These are phyloP conservation scores for Drosophila persimilis DNA, from an alignment of 1,140 invertebrate species.

Conservation along the genomic window DNA sequence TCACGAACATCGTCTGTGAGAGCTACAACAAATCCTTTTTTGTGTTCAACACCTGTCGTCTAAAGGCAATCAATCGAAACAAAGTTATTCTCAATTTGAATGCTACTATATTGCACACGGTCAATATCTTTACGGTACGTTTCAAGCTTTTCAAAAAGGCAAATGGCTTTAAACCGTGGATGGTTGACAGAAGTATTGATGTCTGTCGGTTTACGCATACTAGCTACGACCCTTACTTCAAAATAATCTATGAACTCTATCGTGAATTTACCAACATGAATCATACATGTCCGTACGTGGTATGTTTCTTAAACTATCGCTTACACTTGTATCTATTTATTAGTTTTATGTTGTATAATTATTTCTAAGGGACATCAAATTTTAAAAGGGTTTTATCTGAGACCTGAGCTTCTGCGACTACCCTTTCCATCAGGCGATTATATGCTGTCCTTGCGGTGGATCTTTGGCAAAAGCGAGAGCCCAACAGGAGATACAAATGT, in stretches of 20 bases:
- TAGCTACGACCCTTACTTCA: background rate
- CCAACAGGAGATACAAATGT: conserved; percentile 5
- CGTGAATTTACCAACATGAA: conserved; percentile 25
- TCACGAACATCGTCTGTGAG: conserved; percentile 22
- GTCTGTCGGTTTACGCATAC: conserved; percentile 5
- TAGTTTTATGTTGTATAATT: background rate
- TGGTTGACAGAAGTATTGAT: conserved; percentile 1
- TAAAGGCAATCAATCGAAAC: conserved; percentile 6
- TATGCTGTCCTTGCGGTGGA: conserved; percentile 8
- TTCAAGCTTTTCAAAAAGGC: conserved; percentile 19
- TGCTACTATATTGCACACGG: conserved; percentile 11
- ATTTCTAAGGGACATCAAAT: conserved; percentile 5
- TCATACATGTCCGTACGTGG: conserved; percentile 32
- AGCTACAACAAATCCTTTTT: conserved; percentile 28
- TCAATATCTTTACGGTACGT: background rate
- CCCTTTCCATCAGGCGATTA: conserved; percentile 34
- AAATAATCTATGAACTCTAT: conserved; percentile 7
- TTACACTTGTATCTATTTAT: too few relatives aligned
- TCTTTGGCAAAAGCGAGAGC: background rate
- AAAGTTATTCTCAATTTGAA: conserved; percentile 8
- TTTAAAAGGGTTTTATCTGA: conserved; percentile 22
- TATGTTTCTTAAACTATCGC: background rate
- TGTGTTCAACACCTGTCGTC: conserved; percentile 15
- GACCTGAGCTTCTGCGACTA: conserved; percentile 4
- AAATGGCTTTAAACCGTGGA: conserved; percentile 31